phyloP scores from a whole-genome alignment of 2,113 vertebrate species.

The Myrmophylax atrothorax region DNA sequence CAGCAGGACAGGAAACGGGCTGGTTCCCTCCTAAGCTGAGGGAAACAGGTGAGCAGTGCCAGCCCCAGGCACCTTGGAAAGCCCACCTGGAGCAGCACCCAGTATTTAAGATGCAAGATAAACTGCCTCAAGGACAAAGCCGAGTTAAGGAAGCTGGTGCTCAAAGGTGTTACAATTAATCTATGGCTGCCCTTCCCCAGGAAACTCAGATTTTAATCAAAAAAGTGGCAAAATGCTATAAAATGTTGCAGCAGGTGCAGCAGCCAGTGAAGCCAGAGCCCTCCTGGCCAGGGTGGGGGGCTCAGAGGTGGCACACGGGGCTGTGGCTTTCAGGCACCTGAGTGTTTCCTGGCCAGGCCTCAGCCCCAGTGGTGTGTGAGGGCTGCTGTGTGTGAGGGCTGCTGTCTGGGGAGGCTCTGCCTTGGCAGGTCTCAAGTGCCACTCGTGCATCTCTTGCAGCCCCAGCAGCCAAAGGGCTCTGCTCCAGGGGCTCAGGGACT shows the following conservation, averaged over 20 bases:
- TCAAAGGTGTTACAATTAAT: background rate
- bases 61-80: background rate
- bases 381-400: background rate
- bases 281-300: fast-evolving
- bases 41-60: background rate
- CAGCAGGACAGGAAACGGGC: background rate
- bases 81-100: background rate
- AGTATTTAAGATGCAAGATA: background rate
- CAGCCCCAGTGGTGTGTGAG: background rate
- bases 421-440: background rate
- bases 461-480: background rate
- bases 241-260: background rate
- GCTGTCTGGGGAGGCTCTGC: background rate
- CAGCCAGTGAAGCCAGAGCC: background rate
- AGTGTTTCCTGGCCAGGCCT: background rate
- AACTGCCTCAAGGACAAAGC: background rate
- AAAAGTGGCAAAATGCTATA: background rate
- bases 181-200: background rate
- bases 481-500: background rate
- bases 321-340: background rate
- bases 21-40: background rate
- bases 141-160: background rate
- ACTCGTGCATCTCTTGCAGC: background rate
- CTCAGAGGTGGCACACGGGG: background rate
- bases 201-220: background rate